Base-by-base conservation (phyloP, 2,888 invertebrate species). In the Artemia sp. region DNA sequence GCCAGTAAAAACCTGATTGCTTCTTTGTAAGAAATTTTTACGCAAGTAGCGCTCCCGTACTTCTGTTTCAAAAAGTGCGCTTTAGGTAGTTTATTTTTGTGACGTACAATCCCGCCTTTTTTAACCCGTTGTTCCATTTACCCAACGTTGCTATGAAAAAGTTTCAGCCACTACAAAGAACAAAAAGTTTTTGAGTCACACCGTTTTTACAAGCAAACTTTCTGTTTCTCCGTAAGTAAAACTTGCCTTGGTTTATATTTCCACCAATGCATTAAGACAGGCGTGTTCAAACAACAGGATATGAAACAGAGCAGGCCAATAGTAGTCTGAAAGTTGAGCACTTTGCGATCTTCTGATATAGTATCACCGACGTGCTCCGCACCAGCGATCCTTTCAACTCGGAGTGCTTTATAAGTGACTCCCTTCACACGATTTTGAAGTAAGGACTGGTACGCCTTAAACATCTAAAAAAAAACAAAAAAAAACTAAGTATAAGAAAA, bases 241-340 rank as follows among this genome's bases (percentile, higher is more conserved):
- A 58, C 64, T 58, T 24, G 10, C 64, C 64, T 58, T 24, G 24
- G n/a, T 10, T 24, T 58, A 58, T 58, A 19, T 24, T 24, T n/a
- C 64, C 64, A 58, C 64, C 64, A 58, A 24, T 58, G 64, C 64
- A 58, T 58, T 24, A 58, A 24, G 24, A 58, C 64, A 8, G 64
- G 64, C n/a, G 64, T 24, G 2, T 58, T 58, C 24, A 58, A 58
- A n/a, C 64, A n/a, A 58, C 64, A 58, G n/a, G 64, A n/a, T n/a
- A 58, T 19, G 64, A 58, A 58, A 12, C 64, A 58, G 64, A 58
- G 64, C 1, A 58, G 64, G 11, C 14, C 64, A 24, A 58, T n/a
- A 11, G 64, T 58, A 8, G 64, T 19, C n/a, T 58, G 64, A 58
- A 58, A 58, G 10, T 58, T 58, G 24, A 58, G 8, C n/a, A 58